phyloP scores from a whole-genome alignment of 2,888 invertebrate species.

The Cinara cedri region DNA sequence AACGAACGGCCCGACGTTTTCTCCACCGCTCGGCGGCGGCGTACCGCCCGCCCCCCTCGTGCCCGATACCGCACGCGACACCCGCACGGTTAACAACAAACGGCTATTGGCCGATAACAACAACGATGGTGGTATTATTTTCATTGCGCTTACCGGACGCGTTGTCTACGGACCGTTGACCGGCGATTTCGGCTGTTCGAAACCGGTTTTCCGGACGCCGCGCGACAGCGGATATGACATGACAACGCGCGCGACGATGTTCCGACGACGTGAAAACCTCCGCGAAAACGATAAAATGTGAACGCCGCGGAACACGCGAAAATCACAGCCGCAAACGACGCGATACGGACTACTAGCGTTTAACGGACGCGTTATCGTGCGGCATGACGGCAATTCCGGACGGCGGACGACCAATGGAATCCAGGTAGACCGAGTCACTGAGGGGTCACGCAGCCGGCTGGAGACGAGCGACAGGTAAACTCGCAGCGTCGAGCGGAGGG shows the following conservation, averaged over 20 bases:
- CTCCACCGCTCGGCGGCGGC: no score
- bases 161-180: slow-evolving; percentile 1
- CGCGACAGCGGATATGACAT: slow-evolving; percentile 4
- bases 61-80: no score
- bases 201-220: slow-evolving; percentile 14
- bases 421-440: slow-evolving; percentile 36
- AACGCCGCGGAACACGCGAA: no score
- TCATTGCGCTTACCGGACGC: slow-evolving; percentile 14
- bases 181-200: slow-evolving; percentile 11
- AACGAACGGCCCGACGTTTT: no score
- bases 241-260: no score
- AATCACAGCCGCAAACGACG: not conserved
- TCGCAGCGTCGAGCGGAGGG: slow-evolving; percentile 13
- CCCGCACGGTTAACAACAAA: no score
- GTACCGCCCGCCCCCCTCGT: no score
- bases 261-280: no score
- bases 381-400: not conserved
- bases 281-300: no score
- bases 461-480: slow-evolving; percentile 34
- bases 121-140: not conserved
- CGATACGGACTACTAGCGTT: not conserved
- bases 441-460: slow-evolving; percentile 48
- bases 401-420: slow-evolving; percentile 33
- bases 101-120: no score
- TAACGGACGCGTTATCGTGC: not conserved